Conservation (phyloP, 2,888 invertebrate species). For the Eilema caniola region DNA sequence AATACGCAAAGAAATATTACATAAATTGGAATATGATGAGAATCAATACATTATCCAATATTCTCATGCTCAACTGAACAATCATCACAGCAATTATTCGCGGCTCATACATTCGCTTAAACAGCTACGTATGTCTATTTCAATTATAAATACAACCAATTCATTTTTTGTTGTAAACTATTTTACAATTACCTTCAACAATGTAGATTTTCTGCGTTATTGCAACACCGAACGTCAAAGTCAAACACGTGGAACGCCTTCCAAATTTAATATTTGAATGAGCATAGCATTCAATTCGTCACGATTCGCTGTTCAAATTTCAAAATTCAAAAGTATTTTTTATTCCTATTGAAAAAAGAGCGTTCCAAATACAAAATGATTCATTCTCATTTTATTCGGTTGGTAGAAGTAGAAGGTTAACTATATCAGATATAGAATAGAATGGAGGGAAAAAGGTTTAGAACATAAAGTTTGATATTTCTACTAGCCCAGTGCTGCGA, state of each 20-base stretch:
- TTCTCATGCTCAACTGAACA: slow-evolving; percentile 45
- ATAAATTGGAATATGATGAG: slow-evolving; percentile 43
- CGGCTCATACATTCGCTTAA: slow-evolving; percentile 68
- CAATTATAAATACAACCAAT: slow-evolving; percentile 64
- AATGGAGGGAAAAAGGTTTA: background rate
- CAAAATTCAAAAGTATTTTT: slow-evolving; percentile 70
- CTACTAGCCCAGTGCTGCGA: background rate
- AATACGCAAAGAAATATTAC: slow-evolving; percentile 12
- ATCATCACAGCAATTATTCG: slow-evolving; percentile 64
- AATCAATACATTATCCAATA: slow-evolving; percentile 48
- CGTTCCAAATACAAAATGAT: slow-evolving; percentile 21
- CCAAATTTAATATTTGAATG: slow-evolving; percentile 72
- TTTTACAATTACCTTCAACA: slow-evolving; percentile 73
- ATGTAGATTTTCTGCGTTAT: slow-evolving; percentile 73
- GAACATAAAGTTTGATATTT: background rate
- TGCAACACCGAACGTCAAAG: slow-evolving; percentile 72
- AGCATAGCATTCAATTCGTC: slow-evolving; percentile 69
- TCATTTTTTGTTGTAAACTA: slow-evolving; percentile 69
- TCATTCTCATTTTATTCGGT: slow-evolving; percentile 25
- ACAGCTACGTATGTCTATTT: slow-evolving; percentile 64
- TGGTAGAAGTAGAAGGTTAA: background rate
- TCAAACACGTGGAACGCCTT: slow-evolving; percentile 81
- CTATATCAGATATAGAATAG: too few relatives aligned
- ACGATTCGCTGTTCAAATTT: slow-evolving; percentile 70
- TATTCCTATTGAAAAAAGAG: slow-evolving; percentile 31